Evolutionary conservation across 2,797 vertebrate species (phyloP), one percentile per base, ranked within the genome.

Genomic region (Staurois parvus): DNA sequence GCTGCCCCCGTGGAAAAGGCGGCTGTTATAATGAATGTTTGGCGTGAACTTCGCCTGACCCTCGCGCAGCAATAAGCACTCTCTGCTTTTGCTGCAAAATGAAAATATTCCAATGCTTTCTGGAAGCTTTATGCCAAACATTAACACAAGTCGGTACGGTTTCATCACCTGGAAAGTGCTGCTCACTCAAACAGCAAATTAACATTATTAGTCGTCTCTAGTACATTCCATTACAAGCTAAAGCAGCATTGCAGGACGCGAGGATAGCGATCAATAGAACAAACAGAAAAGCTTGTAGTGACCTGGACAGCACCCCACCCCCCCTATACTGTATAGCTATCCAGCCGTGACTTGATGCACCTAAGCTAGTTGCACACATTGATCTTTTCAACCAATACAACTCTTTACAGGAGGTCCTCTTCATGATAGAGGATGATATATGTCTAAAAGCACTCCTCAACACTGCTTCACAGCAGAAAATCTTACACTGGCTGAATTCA

Each of bases 31-130:
- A 78, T 42, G n/a, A 73, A 82, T 77, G 42, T 76, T 59, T 70
- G 8, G 42, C 17, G 30, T 70, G 81, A 76, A 84, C 81, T 67
- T n/a, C 24, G 2, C 45, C 72, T 84, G 81, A 84, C 73, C 81
- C 40, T 0, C 4, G 17, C 12, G 2, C 0, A 28, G 79, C 67
- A 40, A 34, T 59, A n/a, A 59, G 68, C 15, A 28, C 48, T 15
- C 11, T 17, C 24, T 30, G 24, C 32, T 72, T 56, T 56, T 62
- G 48, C 52, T 37, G n/a, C 13, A 81, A 62, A 72, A 81, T 59
- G n/a, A 28, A 42, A 72, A 81, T 81, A 72, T 42, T 81, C n/a
- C 32, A 40, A 40, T 73, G n/a, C 32, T 56, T 48, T 59, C 67
- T 59, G 48, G 28, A 81, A 81, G 79, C 52, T 81, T 59, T 81